phyloP scores from a whole-genome alignment of 2,888 invertebrate species.

The Apotomis turbidana region DNA sequence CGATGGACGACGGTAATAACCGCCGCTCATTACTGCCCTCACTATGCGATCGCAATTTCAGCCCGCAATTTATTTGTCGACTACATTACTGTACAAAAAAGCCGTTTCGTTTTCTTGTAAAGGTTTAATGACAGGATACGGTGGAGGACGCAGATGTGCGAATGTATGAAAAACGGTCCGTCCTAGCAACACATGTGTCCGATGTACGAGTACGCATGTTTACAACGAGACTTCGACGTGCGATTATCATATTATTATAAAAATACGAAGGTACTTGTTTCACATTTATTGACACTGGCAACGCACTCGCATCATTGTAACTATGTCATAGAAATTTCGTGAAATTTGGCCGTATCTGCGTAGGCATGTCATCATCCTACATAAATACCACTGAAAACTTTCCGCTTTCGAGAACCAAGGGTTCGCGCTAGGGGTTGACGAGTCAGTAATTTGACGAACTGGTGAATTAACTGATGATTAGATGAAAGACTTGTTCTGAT shows the following conservation, averaged over 20 bases:
- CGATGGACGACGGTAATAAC: conserved; percentile 63
- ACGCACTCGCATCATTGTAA: no score
- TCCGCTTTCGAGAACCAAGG: no score
- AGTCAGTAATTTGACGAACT: no score
- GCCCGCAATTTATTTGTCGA: conserved; percentile 74
- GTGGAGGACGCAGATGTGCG: conserved; percentile 73
- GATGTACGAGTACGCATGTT: conserved; percentile 17
- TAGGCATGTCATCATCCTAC: no score
- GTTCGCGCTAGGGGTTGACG: no score
- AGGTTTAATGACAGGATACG: conserved; percentile 79
- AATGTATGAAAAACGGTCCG: conserved; percentile 65
- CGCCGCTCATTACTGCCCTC: conserved; percentile 49
- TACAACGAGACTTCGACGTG: conserved; percentile 4
- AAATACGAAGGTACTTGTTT: not conserved
- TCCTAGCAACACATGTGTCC: conserved; percentile 66
- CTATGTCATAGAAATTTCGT: no score
- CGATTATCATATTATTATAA: conserved; percentile 7
- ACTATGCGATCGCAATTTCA: conserved; percentile 68
- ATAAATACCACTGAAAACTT: no score
- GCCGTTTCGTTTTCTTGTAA: conserved; percentile 66
- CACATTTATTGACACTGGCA: not conserved
- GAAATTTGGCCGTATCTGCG: no score
- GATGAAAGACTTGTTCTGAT: not conserved
- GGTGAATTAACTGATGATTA: no score
- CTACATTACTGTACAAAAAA: conserved; percentile 68